Conservation (phyloP, 2,113 vertebrate genomes). For the Siniperca chuatsi region DNA sequence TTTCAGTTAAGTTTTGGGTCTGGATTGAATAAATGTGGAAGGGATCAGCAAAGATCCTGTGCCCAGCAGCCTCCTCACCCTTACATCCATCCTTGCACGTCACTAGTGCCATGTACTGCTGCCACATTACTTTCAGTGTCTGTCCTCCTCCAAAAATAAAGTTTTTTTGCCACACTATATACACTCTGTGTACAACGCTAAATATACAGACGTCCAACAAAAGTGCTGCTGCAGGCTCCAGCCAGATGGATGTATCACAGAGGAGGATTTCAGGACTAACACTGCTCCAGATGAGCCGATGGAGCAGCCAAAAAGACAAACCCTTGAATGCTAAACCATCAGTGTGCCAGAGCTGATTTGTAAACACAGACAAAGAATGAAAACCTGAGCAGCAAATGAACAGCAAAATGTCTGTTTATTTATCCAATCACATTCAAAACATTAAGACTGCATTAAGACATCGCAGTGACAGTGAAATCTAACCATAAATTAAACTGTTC, state of each 20-base stretch:
- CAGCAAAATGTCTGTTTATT: slow-evolving; percentile 59
- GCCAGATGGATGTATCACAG: slow-evolving; percentile 58
- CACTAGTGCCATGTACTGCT: background rate
- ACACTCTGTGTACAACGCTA: slow-evolving; percentile 25
- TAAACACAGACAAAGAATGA: slow-evolving; percentile 29
- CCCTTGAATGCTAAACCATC: slow-evolving; percentile 20
- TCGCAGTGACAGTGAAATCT: slow-evolving; percentile 42
- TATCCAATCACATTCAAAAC: slow-evolving; percentile 47
- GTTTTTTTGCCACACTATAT: slow-evolving; percentile 13
- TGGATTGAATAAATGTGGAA: slow-evolving; percentile 1
- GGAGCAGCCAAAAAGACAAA: slow-evolving; percentile 51
- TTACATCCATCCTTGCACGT: slow-evolving; percentile 18
- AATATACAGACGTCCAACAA: slow-evolving; percentile 39
- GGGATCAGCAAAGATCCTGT: background rate
- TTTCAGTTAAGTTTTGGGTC: background rate
- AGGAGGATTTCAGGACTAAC: slow-evolving; percentile 52
- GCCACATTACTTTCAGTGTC: slow-evolving; percentile 12
- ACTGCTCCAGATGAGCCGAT: slow-evolving; percentile 39
- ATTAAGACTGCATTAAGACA: slow-evolving; percentile 32
- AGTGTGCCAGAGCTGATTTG: slow-evolving; percentile 22
- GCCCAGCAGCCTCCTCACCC: background rate
- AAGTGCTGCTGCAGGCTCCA: slow-evolving; percentile 41
- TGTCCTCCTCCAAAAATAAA: slow-evolving; percentile 35
- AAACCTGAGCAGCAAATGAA: slow-evolving; percentile 13
- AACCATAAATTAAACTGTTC: slow-evolving; percentile 61